These are phyloP conservation scores for Urocyon cinereoargenteus DNA, from an alignment of 2,797 vertebrate species.

Conservation along the genomic window DNA sequence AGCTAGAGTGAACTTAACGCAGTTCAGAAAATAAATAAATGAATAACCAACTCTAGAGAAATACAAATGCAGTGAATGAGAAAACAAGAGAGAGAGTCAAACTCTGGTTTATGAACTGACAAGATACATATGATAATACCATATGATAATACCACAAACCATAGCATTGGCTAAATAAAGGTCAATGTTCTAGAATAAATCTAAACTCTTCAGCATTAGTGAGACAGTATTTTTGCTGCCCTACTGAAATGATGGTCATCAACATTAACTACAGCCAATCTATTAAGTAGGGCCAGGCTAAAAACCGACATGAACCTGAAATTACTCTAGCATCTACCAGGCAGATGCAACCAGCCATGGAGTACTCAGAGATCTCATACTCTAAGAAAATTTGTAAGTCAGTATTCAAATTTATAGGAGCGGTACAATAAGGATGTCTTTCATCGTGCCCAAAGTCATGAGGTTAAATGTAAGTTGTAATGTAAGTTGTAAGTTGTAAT, in stretches of 20 bases:
- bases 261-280: neutral
- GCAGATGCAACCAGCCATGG: neutral
- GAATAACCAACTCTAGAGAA: neutral
- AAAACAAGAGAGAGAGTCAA: constrained; percentile 10
- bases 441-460: neutral
- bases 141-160: neutral
- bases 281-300: neutral
- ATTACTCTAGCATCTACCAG: neutral
- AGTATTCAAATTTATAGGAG: constrained; percentile 6
- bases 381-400: constrained; percentile 25
- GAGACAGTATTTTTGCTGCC: neutral
- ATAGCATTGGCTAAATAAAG: neutral
- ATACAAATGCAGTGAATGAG: neutral
- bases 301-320: neutral
- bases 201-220: neutral
- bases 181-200: constrained; percentile 32
- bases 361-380: neutral
- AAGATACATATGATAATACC: neutral
- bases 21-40: neutral
- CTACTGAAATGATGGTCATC: neutral
- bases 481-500: neutral
- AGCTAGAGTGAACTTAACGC: neutral
- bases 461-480: neutral
- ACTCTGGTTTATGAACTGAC: neutral
- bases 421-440: neutral